Percentiles rank a stretch among this genome's conserved stretches.
These are phyloP conservation scores for Cataglyphis albicans DNA, from an alignment of 2,888 invertebrate species.

Conservation along the genomic window DNA sequence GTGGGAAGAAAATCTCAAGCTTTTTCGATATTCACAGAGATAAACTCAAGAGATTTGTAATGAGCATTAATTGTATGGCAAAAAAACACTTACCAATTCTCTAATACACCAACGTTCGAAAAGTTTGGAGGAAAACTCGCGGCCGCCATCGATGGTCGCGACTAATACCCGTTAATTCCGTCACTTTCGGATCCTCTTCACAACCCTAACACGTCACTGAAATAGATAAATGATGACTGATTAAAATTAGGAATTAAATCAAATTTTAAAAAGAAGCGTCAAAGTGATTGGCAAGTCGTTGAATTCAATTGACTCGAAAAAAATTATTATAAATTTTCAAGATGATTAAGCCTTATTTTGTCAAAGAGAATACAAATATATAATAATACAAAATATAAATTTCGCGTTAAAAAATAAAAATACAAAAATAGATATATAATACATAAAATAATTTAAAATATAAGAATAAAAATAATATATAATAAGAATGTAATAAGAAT, in stretches of 20 bases:
- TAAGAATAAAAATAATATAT: neutral
- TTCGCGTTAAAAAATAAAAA: neutral
- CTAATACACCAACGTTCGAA: slow-evolving; percentile 84
- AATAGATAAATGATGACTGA: slow-evolving; percentile 58
- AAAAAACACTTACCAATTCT: slow-evolving; percentile 83
- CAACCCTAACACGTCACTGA: slow-evolving; percentile 72
- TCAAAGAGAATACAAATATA: slow-evolving; percentile 1
- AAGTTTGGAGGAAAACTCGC: slow-evolving; percentile 84
- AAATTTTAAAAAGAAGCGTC: neutral
- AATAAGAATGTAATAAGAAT: neutral
- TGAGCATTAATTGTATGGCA: neutral
- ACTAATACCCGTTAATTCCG: slow-evolving; percentile 76
- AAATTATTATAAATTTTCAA: neutral
- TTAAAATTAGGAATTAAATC: neutral
- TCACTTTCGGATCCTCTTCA: slow-evolving; percentile 76
- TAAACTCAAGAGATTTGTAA: neutral
- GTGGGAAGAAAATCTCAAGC: neutral
- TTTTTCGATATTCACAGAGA: neutral
- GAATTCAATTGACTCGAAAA: neutral
- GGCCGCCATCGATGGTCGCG: slow-evolving; percentile 83
- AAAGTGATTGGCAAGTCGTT: neutral
- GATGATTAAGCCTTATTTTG: neutral
- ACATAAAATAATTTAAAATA: neutral
- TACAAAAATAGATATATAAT: neutral
- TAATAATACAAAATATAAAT: neutral